These are phyloP conservation scores for Andrena haemorrhoa DNA, from an alignment of 2,888 invertebrate species.

Conservation along the genomic window DNA sequence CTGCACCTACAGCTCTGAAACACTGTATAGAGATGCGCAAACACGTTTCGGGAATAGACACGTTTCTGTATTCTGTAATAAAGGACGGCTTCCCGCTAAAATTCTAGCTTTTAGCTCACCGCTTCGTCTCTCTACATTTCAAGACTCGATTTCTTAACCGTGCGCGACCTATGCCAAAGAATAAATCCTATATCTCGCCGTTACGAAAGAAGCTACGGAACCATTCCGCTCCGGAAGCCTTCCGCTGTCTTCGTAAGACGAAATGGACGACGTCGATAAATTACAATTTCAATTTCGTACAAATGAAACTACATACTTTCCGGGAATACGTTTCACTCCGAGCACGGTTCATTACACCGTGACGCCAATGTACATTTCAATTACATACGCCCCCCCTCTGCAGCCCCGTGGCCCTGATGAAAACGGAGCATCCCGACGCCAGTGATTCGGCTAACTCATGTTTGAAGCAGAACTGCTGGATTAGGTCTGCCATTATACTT, in stretches of 20 bases:
- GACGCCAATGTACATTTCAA: slow-evolving; percentile 66
- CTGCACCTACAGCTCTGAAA: too few relatives aligned
- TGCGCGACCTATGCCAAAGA: slow-evolving; percentile 1
- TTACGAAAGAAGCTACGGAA: slow-evolving; percentile 21
- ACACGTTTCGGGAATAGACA: too few relatives aligned
- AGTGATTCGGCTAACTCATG: slow-evolving; percentile 55
- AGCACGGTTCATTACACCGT: slow-evolving; percentile 54
- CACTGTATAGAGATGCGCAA: too few relatives aligned
- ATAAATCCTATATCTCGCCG: slow-evolving; percentile 26
- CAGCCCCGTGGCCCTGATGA: slow-evolving; percentile 48
- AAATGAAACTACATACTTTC: slow-evolving; percentile 65
- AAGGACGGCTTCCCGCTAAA: not conserved
- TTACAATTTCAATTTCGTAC: slow-evolving; percentile 65
- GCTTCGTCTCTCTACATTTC: not conserved
- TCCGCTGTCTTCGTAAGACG: slow-evolving; percentile 15
- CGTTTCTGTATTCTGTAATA: not conserved
- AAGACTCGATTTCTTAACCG: not conserved
- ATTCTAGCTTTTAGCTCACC: not conserved
- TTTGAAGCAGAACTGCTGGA: slow-evolving; percentile 43
- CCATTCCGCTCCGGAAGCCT: slow-evolving; percentile 17
- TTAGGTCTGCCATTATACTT: slow-evolving; percentile 26
- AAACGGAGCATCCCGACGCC: slow-evolving; percentile 47
- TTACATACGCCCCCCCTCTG: slow-evolving; percentile 30
- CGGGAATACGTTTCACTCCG: slow-evolving; percentile 47
- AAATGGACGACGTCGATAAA: slow-evolving; percentile 49